A percentile compares a stretch with the other conserved stretches of the same genome.
Evolutionary conservation across 2,888 invertebrate genomes (phyloP).

Genomic region (Ommatoiulus sabulosus): DNA sequence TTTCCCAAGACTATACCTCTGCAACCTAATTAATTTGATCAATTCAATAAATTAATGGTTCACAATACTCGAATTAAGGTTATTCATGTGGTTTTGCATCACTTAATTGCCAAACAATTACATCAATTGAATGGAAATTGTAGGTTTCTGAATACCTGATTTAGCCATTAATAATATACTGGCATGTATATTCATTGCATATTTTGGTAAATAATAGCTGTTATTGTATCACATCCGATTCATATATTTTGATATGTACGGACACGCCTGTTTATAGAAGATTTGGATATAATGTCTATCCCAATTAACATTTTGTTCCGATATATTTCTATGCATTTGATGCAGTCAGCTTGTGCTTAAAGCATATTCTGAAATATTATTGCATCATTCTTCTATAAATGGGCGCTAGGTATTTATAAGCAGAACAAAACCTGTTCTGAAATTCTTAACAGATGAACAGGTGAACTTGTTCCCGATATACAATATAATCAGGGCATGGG

Average conservation of each 20-base stretch:
- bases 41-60: not conserved
- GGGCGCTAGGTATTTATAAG: too few species aligned
- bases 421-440: too few species aligned
- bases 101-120: not conserved
- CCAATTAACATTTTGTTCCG: not conserved
- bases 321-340: too few species aligned
- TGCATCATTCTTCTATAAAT: too few species aligned
- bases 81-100: not conserved
- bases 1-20: not conserved
- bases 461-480: not conserved
- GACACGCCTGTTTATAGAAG: not conserved
- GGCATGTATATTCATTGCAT: not conserved
- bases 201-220: not conserved
- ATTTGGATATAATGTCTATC: not conserved
- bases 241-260: not conserved
- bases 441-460: too few species aligned
- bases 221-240: not conserved
- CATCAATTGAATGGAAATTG: not conserved
- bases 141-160: slow-evolving; percentile 19
- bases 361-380: too few species aligned
- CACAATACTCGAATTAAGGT: not conserved
- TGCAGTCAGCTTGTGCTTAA: too few species aligned
- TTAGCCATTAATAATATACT: slow-evolving; percentile 12
- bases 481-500: not conserved
- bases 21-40: not conserved